Evolutionary conservation across 1,140 invertebrate genomes (phyloP).

Genomic region (Drosophila santomea): DNA sequence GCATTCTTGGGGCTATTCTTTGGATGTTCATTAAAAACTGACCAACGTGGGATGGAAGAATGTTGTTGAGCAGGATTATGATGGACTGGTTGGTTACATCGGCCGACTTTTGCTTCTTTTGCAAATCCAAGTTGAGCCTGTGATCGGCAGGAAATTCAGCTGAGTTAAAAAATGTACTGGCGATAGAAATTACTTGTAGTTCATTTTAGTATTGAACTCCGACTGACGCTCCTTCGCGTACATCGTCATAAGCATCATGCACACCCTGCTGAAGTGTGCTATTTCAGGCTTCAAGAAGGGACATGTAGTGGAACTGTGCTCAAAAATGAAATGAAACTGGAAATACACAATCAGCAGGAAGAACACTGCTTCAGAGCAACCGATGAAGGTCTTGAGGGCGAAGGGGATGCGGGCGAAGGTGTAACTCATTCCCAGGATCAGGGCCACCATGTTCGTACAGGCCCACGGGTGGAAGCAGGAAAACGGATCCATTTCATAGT

Average conservation of each 20-base stretch:
- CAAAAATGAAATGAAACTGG: constrained; percentile 85
- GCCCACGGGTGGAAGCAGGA: constrained; percentile 89
- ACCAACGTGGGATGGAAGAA: constrained; percentile 94
- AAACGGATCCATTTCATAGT: constrained; percentile 37
- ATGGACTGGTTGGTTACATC: constrained; percentile 91
- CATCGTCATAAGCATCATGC: constrained; percentile 89
- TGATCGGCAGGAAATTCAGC: no score
- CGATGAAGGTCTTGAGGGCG: constrained; percentile 90
- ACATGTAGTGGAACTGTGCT: constrained; percentile 88
- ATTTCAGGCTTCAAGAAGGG: constrained; percentile 87
- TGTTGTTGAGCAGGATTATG: constrained; percentile 92
- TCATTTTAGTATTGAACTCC: constrained; percentile 94
- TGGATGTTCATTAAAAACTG: constrained; percentile 61
- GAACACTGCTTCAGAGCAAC: constrained; percentile 86
- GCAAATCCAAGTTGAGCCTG: constrained; percentile 87
- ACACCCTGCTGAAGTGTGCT: constrained; percentile 89
- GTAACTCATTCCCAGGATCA: constrained; percentile 91
- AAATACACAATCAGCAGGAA: constrained; percentile 88
- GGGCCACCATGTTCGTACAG: constrained; percentile 90
- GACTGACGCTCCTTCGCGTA: constrained; percentile 93
- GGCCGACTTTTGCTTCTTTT: constrained; percentile 91
- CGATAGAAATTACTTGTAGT: constrained; percentile 84
- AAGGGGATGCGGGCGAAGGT: constrained; percentile 94
- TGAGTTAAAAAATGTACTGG: no score
- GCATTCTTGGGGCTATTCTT: no score